phyloP scores from a whole-genome alignment of 2,797 vertebrate species.

The Botia almorhae region DNA sequence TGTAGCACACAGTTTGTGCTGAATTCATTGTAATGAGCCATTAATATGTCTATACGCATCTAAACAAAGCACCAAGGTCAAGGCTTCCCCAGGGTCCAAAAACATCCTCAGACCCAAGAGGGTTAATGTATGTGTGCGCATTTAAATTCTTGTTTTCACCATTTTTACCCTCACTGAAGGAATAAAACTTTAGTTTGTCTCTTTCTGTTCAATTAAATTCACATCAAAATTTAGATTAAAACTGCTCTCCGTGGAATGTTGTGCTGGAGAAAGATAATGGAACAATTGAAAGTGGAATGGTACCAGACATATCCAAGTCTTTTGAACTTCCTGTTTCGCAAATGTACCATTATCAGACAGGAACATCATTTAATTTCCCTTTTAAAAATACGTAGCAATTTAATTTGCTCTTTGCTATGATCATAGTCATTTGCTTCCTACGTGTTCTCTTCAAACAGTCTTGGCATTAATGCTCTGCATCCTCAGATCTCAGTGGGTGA shows the following conservation, averaged over 20 bases:
- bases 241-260: background rate
- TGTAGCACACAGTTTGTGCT: too few relatives aligned
- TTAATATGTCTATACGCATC: too few relatives aligned
- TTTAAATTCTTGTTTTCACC: background rate
- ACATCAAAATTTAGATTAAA: background rate
- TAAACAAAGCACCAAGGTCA: too few relatives aligned
- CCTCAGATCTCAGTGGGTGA: conserved; percentile 7
- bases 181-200: background rate
- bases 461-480: conserved; percentile 12
- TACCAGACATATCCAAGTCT: background rate
- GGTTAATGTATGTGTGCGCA: background rate
- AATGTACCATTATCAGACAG: background rate
- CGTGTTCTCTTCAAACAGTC: conserved; percentile 21
- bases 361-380: conserved; percentile 10
- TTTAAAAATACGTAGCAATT: background rate
- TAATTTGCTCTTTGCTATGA: conserved; percentile 24
- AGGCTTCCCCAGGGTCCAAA: too few relatives aligned
- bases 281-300: background rate
- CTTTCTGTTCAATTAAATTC: background rate
- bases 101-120: background rate
- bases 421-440: conserved; percentile 30
- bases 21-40: too few relatives aligned
- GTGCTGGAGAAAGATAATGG: background rate
- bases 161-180: background rate
- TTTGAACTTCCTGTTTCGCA: conserved; percentile 7